Percentiles rank a stretch among this genome's conserved stretches.
These are phyloP conservation scores for Cantharis flavilabris DNA, from an alignment of 2,888 invertebrate species.

Conservation along the genomic window DNA sequence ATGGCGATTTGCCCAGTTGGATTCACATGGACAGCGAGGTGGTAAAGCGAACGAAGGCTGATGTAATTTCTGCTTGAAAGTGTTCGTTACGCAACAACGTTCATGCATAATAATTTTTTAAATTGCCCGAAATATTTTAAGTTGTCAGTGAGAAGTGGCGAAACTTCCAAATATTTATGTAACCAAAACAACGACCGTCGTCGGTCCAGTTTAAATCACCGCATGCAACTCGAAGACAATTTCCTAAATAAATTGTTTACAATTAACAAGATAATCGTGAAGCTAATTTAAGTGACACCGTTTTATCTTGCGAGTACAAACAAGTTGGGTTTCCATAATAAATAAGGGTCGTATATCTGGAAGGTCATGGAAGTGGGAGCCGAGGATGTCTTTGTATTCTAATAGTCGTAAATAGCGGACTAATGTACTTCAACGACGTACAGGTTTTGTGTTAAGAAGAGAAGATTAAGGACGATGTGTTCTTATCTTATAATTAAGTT, in stretches of 20 bases:
- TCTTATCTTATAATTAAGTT: slow-evolving; percentile 43
- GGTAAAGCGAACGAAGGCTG: not conserved
- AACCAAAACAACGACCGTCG: not conserved
- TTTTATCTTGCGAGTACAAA: slow-evolving; percentile 23
- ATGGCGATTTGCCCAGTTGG: not conserved
- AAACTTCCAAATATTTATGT: not conserved
- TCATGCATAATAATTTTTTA: not conserved
- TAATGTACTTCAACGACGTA: slow-evolving; percentile 48
- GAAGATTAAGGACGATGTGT: slow-evolving; percentile 49
- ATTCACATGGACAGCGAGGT: not conserved
- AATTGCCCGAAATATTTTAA: not conserved
- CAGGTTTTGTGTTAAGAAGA: slow-evolving; percentile 47
- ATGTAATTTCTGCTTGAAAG: not conserved
- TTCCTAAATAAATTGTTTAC: slow-evolving; percentile 1
- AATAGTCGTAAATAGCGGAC: slow-evolving; percentile 51
- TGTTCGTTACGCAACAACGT: not conserved
- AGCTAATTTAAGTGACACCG: slow-evolving; percentile 28
- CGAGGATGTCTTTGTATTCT: slow-evolving; percentile 35
- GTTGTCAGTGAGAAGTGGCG: not conserved
- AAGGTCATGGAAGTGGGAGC: slow-evolving; percentile 35
- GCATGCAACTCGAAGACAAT: not conserved
- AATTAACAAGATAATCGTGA: slow-evolving; percentile 19
- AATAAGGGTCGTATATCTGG: slow-evolving; percentile 28
- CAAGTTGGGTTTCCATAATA: slow-evolving; percentile 17
- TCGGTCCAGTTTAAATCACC: not conserved